phyloP scores from a whole-genome alignment of 2,888 invertebrate genomes.

The Caenorhabditis virilis region DNA sequence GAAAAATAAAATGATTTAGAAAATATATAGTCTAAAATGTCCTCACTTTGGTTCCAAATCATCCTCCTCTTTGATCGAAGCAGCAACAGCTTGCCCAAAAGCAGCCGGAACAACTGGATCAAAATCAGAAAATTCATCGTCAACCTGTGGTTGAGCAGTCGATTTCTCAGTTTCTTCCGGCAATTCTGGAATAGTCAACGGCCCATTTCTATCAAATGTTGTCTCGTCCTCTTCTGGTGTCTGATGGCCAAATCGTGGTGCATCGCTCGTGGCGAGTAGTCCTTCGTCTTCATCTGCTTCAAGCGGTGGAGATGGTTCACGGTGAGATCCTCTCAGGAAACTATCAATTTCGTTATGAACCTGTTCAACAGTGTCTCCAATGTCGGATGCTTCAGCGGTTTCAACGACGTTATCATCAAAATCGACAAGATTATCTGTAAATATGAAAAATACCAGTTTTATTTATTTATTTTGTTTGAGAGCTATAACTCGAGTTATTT shows the following conservation, averaged over 20 bases:
- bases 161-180: conserved; percentile 26
- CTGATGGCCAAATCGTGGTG: conserved; percentile 47
- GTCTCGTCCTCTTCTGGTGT: conserved; percentile 49
- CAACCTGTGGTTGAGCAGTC: no score
- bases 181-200: conserved; percentile 56
- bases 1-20: no score
- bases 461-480: no score
- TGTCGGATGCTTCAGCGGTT: conserved; percentile 13
- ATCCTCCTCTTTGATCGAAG: not conserved
- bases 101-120: not conserved
- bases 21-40: no score
- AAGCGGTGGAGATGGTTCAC: conserved; percentile 26
- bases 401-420: not conserved
- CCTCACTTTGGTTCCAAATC: no score
- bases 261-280: conserved; percentile 18
- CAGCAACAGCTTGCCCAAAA: not conserved
- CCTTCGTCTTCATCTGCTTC: conserved; percentile 16
- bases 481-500: no score
- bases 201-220: conserved; percentile 47
- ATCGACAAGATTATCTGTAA: conserved; percentile 6
- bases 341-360: conserved; percentile 36
- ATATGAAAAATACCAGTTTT: no score
- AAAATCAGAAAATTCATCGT: not conserved
- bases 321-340: conserved; percentile 18
- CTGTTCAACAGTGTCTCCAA: conserved; percentile 24